Evolutionary conservation across 2,888 invertebrate genomes (phyloP), one percentile per base, ranked within the genome.

Genomic region (Mystacides longicornis): DNA sequence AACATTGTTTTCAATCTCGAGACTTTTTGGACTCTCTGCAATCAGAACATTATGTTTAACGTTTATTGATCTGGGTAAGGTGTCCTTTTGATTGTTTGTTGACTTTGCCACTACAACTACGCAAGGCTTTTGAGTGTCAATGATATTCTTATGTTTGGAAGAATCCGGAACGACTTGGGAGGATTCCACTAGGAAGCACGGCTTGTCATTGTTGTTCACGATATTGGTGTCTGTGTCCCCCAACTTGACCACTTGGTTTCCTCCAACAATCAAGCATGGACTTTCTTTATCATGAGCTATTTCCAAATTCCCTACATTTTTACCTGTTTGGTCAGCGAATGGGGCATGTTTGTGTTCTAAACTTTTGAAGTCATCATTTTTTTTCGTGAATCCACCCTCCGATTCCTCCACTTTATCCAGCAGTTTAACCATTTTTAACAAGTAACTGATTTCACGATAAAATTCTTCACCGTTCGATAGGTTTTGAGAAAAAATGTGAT

Each of bases 121-220:
- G 16, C 48, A 48, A 3, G 48, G 48, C 23, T 48, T 48, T n/a
- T 23, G 14, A 3, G 23, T 18, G 5, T 48, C 21, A n/a, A n/a
- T n/a, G 21, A 23, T 16, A 23, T 22, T 23, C 23, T 23, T 23
- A 3, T n/a, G 4, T 23, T 23, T 5, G 9, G 48, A 48, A 9
- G 37, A n/a, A 14, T 48, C 48, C 2, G 48, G 23, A 7, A 20
- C 14, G 3, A 48, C 48, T 23, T 48, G 48, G 11, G 22, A 22
- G 14, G 22, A 23, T 3, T 48, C 22, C 2, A 48, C 23, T 16
- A 48, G 3, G 9, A 23, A 23, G 23, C 48, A 48, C 16, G 48
- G 48, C 16, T 48, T 48, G n/a, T 48, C 48, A n/a, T 48, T 48
- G 14, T 48, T 18, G 23, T 48, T 48, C n/a, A 48, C 48, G n/a